Percentiles rank a stretch among this genome's conserved stretches.
phyloP scores from a whole-genome alignment of 1,140 invertebrate species.

The Andrena cerasifolii region DNA sequence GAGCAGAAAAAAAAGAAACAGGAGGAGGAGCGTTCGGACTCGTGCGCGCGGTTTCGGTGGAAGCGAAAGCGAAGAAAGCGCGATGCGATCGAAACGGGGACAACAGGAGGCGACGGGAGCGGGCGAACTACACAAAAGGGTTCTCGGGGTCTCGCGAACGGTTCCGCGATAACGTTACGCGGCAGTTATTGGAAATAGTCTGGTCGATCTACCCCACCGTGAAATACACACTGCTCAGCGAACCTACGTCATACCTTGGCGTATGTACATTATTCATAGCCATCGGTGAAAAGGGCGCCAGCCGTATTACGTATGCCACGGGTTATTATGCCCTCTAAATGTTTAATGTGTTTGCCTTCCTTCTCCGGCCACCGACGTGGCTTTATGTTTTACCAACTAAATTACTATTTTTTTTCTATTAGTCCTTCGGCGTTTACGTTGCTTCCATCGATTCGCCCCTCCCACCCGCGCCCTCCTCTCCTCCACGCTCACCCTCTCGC shows the following conservation, averaged over 20 bases:
- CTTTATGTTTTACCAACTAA: constrained; percentile 83
- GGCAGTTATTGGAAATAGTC: constrained; percentile 68
- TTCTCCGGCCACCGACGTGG: constrained; percentile 78
- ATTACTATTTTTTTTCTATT: constrained; percentile 82
- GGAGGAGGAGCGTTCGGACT: no score
- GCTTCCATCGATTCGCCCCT: constrained; percentile 80
- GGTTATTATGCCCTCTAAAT: constrained; percentile 83
- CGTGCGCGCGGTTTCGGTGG: no score
- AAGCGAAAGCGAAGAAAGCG: constrained; percentile 7
- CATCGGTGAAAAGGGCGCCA: constrained; percentile 81
- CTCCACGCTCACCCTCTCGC: no score
- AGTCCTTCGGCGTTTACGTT: constrained; percentile 80
- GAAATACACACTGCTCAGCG: constrained; percentile 69
- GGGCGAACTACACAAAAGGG: constrained; percentile 42
- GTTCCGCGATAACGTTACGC: constrained; percentile 60
- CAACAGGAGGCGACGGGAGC: no score
- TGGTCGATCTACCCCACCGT: constrained; percentile 69
- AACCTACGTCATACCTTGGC: constrained; percentile 79
- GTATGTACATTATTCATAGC: constrained; percentile 81
- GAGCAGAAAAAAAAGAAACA: no score
- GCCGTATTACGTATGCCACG: constrained; percentile 80
- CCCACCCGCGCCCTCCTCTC: constrained; percentile 21
- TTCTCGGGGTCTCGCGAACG: constrained; percentile 33
- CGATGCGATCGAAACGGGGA: not conserved
- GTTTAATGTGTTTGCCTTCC: constrained; percentile 84